Conservation (phyloP, 2,888 invertebrate genomes). For the Clostera curtula region DNA sequence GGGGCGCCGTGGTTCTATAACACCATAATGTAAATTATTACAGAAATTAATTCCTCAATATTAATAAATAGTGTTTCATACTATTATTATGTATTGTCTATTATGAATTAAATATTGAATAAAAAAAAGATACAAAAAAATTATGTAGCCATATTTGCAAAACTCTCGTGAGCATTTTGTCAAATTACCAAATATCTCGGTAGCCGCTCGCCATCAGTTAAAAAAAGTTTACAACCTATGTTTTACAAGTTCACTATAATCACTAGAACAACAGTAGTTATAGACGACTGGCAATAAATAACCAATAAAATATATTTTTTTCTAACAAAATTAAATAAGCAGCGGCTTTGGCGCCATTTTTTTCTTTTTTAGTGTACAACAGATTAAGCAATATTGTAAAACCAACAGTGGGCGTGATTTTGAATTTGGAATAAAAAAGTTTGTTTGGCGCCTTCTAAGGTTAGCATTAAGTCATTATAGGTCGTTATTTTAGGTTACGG, state of each 20-base stretch:
- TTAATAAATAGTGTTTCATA: too few relatives aligned
- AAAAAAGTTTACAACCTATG: slow-evolving; percentile 18
- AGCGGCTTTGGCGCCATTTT: slow-evolving; percentile 47
- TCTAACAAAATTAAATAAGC: slow-evolving; percentile 24
- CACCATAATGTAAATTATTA: too few relatives aligned
- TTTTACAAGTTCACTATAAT: slow-evolving; percentile 31
- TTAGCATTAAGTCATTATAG: slow-evolving; percentile 27
- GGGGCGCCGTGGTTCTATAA: too few relatives aligned
- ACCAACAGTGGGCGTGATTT: slow-evolving; percentile 63
- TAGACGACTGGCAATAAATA: slow-evolving; percentile 30
- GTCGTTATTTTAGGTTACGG: slow-evolving; percentile 24
- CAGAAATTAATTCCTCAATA: too few relatives aligned
- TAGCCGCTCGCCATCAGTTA: too few relatives aligned
- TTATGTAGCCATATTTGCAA: too few relatives aligned
- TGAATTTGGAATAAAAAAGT: slow-evolving; percentile 29
- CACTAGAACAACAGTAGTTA: slow-evolving; percentile 29
- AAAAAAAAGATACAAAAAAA: too few relatives aligned
- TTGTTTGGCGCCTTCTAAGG: slow-evolving; percentile 27
- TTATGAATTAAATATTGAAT: too few relatives aligned
- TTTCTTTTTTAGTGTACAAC: slow-evolving; percentile 34
- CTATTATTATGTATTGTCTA: too few relatives aligned
- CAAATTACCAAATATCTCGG: neutral
- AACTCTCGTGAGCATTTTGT: too few relatives aligned
- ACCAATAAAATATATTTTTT: slow-evolving; percentile 35
- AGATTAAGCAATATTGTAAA: slow-evolving; percentile 64